These are phyloP conservation scores for Eupeodes corollae DNA, from an alignment of 1,140 invertebrate species.

Conservation along the genomic window DNA sequence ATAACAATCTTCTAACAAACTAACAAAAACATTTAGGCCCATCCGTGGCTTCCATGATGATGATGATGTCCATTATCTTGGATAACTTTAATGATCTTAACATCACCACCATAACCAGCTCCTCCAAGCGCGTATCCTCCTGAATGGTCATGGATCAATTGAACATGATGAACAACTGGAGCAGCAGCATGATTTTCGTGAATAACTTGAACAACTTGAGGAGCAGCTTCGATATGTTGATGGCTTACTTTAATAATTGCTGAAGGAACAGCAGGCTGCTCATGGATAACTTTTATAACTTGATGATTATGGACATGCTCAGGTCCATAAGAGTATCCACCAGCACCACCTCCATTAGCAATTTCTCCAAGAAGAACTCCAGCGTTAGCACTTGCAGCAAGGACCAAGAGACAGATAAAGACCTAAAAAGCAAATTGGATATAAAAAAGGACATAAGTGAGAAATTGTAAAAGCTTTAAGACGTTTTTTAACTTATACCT, in stretches of 20 bases:
- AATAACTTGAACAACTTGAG: not conserved
- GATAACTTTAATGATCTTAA: not conserved
- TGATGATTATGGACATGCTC: not conserved
- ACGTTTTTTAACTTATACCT: too few relatives aligned
- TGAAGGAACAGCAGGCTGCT: not conserved
- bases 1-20: too few relatives aligned
- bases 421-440: too few relatives aligned
- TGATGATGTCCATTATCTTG: not conserved
- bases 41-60: not conserved
- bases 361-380: too few relatives aligned
- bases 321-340: not conserved
- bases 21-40: not conserved
- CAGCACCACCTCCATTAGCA: not conserved
- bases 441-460: too few relatives aligned
- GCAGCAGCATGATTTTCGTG: too few relatives aligned
- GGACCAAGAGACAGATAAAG: too few relatives aligned
- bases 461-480: too few relatives aligned
- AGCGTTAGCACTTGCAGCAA: too few relatives aligned
- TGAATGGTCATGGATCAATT: not conserved
- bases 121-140: not conserved
- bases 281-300: not conserved
- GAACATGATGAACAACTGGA: too few relatives aligned
- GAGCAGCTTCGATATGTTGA: not conserved
- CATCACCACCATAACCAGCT: not conserved
- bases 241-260: not conserved